Percentiles rank a stretch among this genome's conserved stretches.
Evolutionary conservation across 2,888 invertebrate genomes (phyloP).

Genomic region (Aleiodes alternator): DNA sequence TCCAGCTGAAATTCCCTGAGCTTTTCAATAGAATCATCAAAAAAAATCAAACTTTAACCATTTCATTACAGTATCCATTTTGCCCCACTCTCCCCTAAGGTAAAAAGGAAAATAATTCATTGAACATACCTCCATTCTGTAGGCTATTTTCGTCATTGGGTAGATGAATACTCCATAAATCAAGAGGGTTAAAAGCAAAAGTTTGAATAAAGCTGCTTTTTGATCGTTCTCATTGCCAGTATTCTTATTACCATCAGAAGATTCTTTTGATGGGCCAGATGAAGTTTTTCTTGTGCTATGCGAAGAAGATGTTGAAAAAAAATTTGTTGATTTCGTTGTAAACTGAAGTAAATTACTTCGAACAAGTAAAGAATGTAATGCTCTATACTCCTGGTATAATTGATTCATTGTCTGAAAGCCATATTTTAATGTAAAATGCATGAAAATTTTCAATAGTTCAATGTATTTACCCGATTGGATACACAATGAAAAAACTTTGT

Average conservation of each 20-base stretch:
- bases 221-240: slow-evolving; percentile 59
- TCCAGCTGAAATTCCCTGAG: no score
- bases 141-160: slow-evolving; percentile 44
- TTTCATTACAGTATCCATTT: no score
- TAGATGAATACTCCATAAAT: slow-evolving; percentile 49
- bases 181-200: slow-evolving; percentile 49
- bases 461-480: slow-evolving; percentile 58
- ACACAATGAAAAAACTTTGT: slow-evolving; percentile 53
- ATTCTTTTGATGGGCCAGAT: slow-evolving; percentile 45
- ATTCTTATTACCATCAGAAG: slow-evolving; percentile 57
- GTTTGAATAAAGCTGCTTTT: slow-evolving; percentile 56
- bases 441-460: background rate
- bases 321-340: slow-evolving; percentile 45
- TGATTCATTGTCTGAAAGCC: slow-evolving; percentile 61
- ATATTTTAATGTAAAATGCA: slow-evolving; percentile 7
- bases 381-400: slow-evolving; percentile 78
- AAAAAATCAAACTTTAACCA: no score
- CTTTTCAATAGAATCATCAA: no score
- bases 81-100: no score
- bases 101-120: no score
- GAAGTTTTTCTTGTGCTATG: slow-evolving; percentile 41
- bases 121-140: slow-evolving; percentile 49
- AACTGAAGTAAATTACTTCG: slow-evolving; percentile 51
- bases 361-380: slow-evolving; percentile 73
- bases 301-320: slow-evolving; percentile 56